A percentile compares a stretch with the other conserved stretches of the same genome.
Conservation (phyloP, 2,888 invertebrate species). For the Colostygia pectinataria region DNA sequence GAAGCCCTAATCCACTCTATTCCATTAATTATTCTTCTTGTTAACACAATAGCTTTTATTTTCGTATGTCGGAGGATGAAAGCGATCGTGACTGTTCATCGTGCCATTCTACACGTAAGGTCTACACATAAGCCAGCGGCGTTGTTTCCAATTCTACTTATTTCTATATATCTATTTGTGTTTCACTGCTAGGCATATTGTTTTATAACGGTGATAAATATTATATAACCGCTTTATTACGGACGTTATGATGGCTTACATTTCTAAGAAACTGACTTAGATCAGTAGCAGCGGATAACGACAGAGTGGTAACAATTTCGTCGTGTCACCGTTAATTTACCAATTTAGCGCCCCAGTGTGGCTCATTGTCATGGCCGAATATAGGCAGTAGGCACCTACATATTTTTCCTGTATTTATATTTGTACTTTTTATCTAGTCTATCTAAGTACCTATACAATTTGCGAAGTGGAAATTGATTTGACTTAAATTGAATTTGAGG, state of each 20-base stretch:
- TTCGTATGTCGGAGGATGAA: too few relatives aligned
- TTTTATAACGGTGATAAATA: too few relatives aligned
- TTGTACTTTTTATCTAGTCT: too few relatives aligned
- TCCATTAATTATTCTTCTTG: too few relatives aligned
- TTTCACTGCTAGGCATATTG: too few relatives aligned
- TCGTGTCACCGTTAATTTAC: conserved; percentile 43
- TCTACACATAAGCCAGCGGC: too few relatives aligned
- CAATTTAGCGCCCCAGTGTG: conserved; percentile 40
- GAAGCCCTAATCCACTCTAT: too few relatives aligned
- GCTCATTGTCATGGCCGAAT: conserved; percentile 58
- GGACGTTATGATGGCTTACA: not conserved
- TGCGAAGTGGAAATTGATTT: conserved; percentile 4
- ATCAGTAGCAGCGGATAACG: conserved; percentile 22
- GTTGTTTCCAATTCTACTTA: too few relatives aligned
- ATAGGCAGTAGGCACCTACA: conserved; percentile 19
- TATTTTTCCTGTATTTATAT: conserved; percentile 31
- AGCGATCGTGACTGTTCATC: too few relatives aligned
- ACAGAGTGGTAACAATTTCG: conserved; percentile 31
- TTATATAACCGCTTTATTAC: not conserved
- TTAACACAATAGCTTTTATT: too few relatives aligned
- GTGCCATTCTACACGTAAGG: too few relatives aligned
- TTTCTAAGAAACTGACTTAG: not conserved
- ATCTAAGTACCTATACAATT: conserved; percentile 12
- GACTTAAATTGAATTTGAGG: conserved; percentile 1
- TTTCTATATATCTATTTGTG: too few relatives aligned